A percentile compares a stretch with the other conserved stretches of the same genome.
Conservation (phyloP, 2,113 vertebrate species). For the Pachyramphus minor region DNA sequence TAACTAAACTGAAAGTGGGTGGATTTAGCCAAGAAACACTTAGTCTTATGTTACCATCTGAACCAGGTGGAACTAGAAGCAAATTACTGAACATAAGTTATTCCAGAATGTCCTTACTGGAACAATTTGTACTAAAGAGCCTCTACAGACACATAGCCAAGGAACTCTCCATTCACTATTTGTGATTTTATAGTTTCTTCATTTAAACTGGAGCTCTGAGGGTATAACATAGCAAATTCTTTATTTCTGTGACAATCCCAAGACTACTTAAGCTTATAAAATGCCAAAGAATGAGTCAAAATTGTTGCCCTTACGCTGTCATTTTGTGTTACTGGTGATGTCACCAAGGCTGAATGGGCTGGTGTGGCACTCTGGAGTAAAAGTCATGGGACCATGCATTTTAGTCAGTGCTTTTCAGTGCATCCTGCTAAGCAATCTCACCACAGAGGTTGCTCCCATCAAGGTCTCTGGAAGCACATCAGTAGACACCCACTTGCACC, state of each 20-base stretch:
- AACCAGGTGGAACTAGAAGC: slow-evolving; percentile 60
- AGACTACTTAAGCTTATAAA: neutral
- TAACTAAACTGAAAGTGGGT: slow-evolving; percentile 50
- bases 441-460: neutral
- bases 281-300: neutral
- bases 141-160: slow-evolving; percentile 15
- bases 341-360: neutral
- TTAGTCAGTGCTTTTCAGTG: neutral
- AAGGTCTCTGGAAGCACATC: neutral
- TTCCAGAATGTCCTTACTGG: slow-evolving; percentile 29
- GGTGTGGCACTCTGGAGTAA: neutral
- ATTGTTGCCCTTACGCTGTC: neutral
- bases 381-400: neutral
- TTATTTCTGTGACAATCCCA: neutral
- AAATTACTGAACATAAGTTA: slow-evolving; percentile 55
- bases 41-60: slow-evolving; percentile 48
- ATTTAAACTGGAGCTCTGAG: neutral
- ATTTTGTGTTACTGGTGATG: neutral
- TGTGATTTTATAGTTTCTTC: slow-evolving; percentile 5
- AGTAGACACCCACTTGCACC: neutral
- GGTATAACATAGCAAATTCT: neutral
- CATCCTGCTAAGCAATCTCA: neutral
- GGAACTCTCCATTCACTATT: neutral
- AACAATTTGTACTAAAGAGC: slow-evolving; percentile 46
- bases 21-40: slow-evolving; percentile 57